phyloP scores from a whole-genome alignment of 2,797 vertebrate species.

The Lates japonicus region DNA sequence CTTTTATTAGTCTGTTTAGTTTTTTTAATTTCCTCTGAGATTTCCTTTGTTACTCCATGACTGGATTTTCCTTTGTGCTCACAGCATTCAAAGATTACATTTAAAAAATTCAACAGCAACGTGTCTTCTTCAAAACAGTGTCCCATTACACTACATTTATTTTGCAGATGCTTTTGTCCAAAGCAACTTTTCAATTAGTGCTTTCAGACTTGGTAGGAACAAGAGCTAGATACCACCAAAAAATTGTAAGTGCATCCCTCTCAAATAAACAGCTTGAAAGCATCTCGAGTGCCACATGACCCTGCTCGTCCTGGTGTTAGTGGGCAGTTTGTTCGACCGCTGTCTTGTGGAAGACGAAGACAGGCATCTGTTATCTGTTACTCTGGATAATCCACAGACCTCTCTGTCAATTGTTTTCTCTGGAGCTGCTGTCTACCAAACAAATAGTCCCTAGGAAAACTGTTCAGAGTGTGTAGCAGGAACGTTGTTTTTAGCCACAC shows the following conservation, averaged over 20 bases:
- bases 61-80: neutral
- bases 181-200: neutral
- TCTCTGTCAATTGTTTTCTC: constrained; percentile 8
- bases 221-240: neutral
- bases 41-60: neutral
- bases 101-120: neutral
- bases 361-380: constrained; percentile 17
- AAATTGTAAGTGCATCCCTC: neutral
- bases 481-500: neutral
- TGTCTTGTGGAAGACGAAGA: neutral
- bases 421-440: neutral
- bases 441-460: neutral
- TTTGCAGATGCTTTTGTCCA: constrained; percentile 1
- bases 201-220: constrained; percentile 15
- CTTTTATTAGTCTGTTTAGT: constrained; percentile 17
- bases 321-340: neutral
- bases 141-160: constrained; percentile 4
- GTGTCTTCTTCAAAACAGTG: neutral
- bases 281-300: neutral
- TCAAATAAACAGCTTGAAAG: neutral
- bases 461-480: neutral
- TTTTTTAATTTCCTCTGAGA: neutral
- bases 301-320: neutral
- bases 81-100: neutral
- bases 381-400: neutral